Evolutionary conservation across 2,797 vertebrate species (phyloP).

Genomic region (Nyctalus aviator): DNA sequence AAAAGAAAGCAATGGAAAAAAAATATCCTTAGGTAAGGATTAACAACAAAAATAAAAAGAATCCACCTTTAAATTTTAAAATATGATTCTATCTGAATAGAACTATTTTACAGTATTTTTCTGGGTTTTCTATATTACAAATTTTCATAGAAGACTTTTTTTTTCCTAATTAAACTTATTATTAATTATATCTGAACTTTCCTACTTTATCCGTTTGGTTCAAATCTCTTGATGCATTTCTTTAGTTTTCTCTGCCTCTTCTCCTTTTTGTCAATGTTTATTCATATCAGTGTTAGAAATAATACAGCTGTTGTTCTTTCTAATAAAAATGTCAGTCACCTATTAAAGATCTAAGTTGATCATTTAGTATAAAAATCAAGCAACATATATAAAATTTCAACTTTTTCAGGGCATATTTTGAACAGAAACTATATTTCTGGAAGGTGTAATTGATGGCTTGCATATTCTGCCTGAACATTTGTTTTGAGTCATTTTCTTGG

Average conservation of each 20-base stretch:
- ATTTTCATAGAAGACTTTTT: neutral
- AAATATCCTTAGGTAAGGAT: too few species aligned
- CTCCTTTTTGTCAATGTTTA: neutral
- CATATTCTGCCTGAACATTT: neutral
- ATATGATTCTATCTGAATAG: neutral
- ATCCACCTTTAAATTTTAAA: neutral
- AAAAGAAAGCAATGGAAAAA: too few species aligned
- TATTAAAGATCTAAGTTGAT: neutral
- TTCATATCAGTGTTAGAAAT: neutral
- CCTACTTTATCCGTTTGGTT: neutral
- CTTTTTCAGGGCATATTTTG: neutral
- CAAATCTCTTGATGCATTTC: neutral
- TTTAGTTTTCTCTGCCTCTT: neutral
- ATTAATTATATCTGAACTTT: neutral
- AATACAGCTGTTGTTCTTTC: neutral
- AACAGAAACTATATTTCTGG: neutral
- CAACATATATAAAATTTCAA: neutral
- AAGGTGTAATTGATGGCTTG: neutral
- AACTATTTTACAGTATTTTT: neutral
- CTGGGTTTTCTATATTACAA: neutral
- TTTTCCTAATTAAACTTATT: neutral
- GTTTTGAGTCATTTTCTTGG: neutral
- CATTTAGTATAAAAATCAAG: conserved; percentile 37
- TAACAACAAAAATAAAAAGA: too few species aligned
- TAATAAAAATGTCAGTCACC: neutral